Percentiles rank a stretch among this genome's conserved stretches.
Conservation (phyloP, 2,888 invertebrate species). For the Biston betularia region DNA sequence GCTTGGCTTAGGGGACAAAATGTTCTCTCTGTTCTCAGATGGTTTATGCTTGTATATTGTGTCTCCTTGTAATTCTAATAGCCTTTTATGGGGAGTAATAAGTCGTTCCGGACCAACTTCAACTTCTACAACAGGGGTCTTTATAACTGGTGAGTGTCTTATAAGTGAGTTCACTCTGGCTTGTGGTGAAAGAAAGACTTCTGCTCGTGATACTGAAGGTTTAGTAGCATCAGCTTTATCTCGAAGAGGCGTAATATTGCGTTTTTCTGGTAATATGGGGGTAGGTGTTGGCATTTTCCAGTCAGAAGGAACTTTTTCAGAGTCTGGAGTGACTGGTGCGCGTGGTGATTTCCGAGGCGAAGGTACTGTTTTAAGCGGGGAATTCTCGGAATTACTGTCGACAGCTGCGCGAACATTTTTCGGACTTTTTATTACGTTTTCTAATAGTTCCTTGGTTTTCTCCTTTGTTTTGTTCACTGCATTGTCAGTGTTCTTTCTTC, state of each 20-base stretch:
- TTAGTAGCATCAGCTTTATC: constrained; percentile 22
- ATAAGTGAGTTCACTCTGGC: constrained; percentile 54
- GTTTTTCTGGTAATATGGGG: constrained; percentile 46
- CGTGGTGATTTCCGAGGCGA: constrained; percentile 45
- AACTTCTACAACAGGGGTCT: constrained; percentile 53
- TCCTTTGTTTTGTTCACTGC: constrained; percentile 55
- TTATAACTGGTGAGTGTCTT: constrained; percentile 50
- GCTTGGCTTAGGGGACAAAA: background rate
- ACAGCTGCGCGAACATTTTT: constrained; percentile 51
- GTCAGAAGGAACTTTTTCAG: constrained; percentile 31
- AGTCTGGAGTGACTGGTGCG: constrained; percentile 39
- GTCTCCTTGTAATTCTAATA: constrained; percentile 15
- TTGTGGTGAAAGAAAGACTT: constrained; percentile 63
- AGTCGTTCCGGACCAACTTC: constrained; percentile 48
- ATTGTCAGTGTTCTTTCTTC: constrained; percentile 71
- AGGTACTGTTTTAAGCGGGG: constrained; percentile 39
- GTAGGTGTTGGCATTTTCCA: constrained; percentile 42
- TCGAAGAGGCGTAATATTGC: constrained; percentile 33
- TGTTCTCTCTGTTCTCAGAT: constrained; percentile 7
- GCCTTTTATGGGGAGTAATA: constrained; percentile 46
- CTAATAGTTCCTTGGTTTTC: constrained; percentile 51
- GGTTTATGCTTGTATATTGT: constrained; percentile 6
- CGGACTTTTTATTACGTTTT: constrained; percentile 58
- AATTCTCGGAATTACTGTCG: constrained; percentile 46
- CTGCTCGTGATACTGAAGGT: constrained; percentile 29